Percentiles rank a stretch among this genome's conserved stretches.
Evolutionary conservation across 2,113 vertebrate genomes (phyloP).

Genomic region (Riparia riparia): DNA sequence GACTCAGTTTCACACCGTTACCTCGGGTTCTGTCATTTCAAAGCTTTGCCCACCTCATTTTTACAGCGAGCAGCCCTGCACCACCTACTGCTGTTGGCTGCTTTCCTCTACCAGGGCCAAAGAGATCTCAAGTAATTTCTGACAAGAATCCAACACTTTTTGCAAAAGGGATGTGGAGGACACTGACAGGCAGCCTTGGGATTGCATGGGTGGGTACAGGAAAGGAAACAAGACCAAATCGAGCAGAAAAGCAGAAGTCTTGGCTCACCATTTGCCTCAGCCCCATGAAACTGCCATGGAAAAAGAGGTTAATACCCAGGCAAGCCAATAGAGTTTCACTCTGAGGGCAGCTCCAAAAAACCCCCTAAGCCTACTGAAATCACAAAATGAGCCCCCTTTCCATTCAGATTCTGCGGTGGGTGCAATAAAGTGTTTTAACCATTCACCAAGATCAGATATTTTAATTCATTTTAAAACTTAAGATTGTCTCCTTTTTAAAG

Average conservation of each 20-base stretch:
- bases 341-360: slow-evolving; percentile 6
- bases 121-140: neutral
- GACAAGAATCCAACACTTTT: neutral
- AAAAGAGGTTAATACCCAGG: neutral
- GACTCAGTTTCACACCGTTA: neutral
- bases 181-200: neutral
- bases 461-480: neutral
- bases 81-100: neutral
- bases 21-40: neutral
- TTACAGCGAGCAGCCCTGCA: neutral
- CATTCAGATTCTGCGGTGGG: neutral
- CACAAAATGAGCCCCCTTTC: neutral
- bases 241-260: slow-evolving; percentile 52
- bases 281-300: neutral
- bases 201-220: neutral
- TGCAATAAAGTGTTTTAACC: neutral
- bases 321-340: neutral
- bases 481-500: neutral
- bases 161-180: neutral
- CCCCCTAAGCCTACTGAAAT: neutral
- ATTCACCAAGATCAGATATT: neutral
- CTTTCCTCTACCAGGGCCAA: neutral
- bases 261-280: neutral
- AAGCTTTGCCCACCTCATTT: neutral
- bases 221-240: neutral